phyloP scores from a whole-genome alignment of 1,140 invertebrate genomes.

The Bombus ignitus region DNA sequence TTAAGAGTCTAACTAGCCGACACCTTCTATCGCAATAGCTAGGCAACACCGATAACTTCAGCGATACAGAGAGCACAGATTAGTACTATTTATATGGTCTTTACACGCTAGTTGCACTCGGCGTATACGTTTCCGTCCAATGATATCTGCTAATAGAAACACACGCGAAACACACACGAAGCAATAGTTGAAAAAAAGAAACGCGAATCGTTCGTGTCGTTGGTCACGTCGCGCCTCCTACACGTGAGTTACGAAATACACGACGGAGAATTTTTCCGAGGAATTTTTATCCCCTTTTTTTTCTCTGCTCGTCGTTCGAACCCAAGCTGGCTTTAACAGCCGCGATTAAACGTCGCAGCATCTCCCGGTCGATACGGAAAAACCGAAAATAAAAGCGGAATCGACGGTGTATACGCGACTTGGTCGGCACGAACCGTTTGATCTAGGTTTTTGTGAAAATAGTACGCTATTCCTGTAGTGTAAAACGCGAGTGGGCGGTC shows the following conservation, averaged over 20 bases:
- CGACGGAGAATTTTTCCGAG: background rate
- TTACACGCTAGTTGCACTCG: slow-evolving; percentile 6
- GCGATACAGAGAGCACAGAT: background rate
- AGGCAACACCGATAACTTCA: background rate
- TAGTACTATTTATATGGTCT: slow-evolving; percentile 3
- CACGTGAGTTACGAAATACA: background rate
- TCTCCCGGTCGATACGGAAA: background rate
- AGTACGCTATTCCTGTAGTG: background rate
- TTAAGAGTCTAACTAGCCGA: background rate
- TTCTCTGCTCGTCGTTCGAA: background rate
- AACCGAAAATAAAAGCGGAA: background rate
- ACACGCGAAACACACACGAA: background rate
- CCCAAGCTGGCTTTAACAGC: background rate
- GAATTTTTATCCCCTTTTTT: background rate
- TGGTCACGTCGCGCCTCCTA: background rate
- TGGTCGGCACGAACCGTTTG: background rate
- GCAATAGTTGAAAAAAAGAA: background rate
- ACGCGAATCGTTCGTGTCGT: background rate
- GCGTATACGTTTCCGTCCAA: background rate
- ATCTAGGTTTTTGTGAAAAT: slow-evolving; percentile 33
- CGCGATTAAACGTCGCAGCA: background rate
- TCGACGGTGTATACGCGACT: background rate
- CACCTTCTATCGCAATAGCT: too few relatives aligned
- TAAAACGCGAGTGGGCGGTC: slow-evolving; percentile 31
- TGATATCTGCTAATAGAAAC: background rate